phyloP scores from a whole-genome alignment of 2,113 vertebrate genomes.

The Gallinago undulata region DNA sequence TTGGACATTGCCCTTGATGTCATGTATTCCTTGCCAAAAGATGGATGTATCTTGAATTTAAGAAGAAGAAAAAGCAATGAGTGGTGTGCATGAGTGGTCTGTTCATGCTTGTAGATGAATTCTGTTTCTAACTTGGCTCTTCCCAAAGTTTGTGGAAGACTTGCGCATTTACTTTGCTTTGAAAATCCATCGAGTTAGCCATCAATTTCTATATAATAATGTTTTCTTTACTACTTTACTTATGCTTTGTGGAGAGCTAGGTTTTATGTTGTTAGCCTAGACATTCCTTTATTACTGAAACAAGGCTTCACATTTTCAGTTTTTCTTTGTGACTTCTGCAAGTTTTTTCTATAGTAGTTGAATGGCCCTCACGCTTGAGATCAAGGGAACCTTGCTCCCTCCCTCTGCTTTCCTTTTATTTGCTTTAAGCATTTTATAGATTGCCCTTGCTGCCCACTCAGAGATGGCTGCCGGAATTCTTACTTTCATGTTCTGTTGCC shows the following conservation, averaged over 20 bases:
- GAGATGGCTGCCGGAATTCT: neutral
- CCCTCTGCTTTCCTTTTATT: neutral
- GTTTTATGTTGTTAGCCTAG: neutral
- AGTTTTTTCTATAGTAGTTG: neutral
- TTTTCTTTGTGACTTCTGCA: neutral
- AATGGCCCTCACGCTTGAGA: neutral
- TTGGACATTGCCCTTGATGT: neutral
- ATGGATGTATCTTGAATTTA: neutral
- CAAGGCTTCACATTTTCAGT: neutral
- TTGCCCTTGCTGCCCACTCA: neutral
- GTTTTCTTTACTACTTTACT: neutral
- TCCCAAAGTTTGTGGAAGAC: neutral
- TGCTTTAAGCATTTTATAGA: neutral
- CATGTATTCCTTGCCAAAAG: neutral
- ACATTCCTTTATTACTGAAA: neutral
- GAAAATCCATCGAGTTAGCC: neutral
- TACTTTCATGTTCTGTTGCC: neutral
- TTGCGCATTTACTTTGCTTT: neutral
- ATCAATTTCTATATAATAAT: neutral
- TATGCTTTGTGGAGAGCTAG: neutral
- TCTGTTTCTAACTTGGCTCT: neutral
- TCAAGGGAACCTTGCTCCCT: neutral
- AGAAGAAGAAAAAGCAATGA: neutral
- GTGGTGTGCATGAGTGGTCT: neutral
- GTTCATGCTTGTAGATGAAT: neutral